Evolutionary conservation across 2,888 invertebrate genomes (phyloP).

Genomic region (Acleris laterana): DNA sequence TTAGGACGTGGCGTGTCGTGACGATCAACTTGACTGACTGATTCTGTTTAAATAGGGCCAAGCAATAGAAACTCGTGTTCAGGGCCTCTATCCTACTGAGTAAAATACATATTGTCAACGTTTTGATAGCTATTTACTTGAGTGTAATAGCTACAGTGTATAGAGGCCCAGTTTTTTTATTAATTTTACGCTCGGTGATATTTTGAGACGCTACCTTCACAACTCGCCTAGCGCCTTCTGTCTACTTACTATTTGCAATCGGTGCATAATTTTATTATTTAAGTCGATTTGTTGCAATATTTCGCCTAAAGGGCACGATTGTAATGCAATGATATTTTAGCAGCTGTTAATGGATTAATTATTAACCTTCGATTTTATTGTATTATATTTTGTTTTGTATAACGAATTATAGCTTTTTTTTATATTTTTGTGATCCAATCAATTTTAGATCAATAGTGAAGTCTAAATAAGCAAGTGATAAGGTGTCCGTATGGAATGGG

Average conservation of each 20-base stretch:
- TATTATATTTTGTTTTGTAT: slow-evolving; percentile 65
- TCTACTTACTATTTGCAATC: slow-evolving; percentile 37
- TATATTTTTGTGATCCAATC: slow-evolving; percentile 59
- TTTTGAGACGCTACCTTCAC: slow-evolving; percentile 34
- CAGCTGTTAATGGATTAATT: slow-evolving; percentile 27
- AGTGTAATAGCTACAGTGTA: no score
- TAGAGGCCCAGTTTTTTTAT: slow-evolving; percentile 3
- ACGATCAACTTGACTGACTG: no score
- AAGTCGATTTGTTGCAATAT: slow-evolving; percentile 78
- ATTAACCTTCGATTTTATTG: slow-evolving; percentile 63
- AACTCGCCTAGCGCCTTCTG: slow-evolving; percentile 18
- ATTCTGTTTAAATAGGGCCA: not conserved
- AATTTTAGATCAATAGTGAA: slow-evolving; percentile 56
- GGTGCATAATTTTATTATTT: slow-evolving; percentile 67
- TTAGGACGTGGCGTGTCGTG: no score
- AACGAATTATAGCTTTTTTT: slow-evolving; percentile 58
- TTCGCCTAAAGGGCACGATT: slow-evolving; percentile 67
- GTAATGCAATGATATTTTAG: slow-evolving; percentile 41
- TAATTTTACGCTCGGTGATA: slow-evolving; percentile 27
- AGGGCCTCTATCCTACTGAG: not conserved
- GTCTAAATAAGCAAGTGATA: slow-evolving; percentile 37
- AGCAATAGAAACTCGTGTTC: slow-evolving; percentile 17
- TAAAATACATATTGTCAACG: no score
- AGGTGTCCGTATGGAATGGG: slow-evolving; percentile 47
- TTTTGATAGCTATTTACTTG: no score